phyloP scores from a whole-genome alignment of 2,888 invertebrate genomes.

The Eilema depressum region DNA sequence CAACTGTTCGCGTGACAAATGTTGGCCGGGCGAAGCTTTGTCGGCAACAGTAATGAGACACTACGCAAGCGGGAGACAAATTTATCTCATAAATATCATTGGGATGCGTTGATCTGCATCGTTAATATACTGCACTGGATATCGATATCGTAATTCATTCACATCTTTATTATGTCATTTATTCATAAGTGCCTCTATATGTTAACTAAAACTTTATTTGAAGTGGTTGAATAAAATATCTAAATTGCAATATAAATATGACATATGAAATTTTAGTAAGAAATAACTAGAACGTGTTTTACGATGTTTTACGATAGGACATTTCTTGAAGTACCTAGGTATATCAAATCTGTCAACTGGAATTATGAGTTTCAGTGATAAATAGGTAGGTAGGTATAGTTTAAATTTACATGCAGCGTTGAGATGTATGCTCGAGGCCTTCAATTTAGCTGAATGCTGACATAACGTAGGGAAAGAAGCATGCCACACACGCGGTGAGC shows the following conservation, averaged over 20 bases:
- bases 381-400: constrained; percentile 37
- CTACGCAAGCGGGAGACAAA: constrained; percentile 77
- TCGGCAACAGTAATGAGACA: constrained; percentile 82
- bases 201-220: constrained; percentile 39
- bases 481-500: constrained; percentile 70
- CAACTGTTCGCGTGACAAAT: constrained; percentile 82
- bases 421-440: constrained; percentile 58
- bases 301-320: neutral
- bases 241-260: constrained; percentile 27
- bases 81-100: constrained; percentile 82
- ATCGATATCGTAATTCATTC: constrained; percentile 80
- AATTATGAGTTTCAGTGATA: constrained; percentile 51
- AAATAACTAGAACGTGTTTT: constrained; percentile 21
- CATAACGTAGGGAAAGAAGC: constrained; percentile 58
- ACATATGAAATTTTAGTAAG: constrained; percentile 7
- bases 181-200: constrained; percentile 53
- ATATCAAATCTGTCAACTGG: neutral
- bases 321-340: neutral
- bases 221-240: constrained; percentile 28
- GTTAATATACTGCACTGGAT: constrained; percentile 78
- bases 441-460: constrained; percentile 69
- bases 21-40: constrained; percentile 71
- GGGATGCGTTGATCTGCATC: constrained; percentile 79
- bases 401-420: constrained; percentile 49
- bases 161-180: constrained; percentile 73